These are phyloP conservation scores for Sarcophaga bullata DNA, from an alignment of 1,140 invertebrate species.

Conservation along the genomic window DNA sequence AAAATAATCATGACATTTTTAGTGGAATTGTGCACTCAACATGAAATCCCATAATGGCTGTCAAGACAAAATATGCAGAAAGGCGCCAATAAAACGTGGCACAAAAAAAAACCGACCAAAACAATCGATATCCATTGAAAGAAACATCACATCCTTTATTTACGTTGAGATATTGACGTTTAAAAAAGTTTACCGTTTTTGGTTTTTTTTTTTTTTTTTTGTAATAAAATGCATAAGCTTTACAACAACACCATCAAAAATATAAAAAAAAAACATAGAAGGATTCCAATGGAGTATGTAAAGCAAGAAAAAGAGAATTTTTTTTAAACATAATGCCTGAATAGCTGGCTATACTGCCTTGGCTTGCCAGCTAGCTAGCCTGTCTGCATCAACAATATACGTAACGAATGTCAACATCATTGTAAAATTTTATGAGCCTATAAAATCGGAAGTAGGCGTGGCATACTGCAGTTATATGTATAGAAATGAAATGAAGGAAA, in stretches of 20 bases:
- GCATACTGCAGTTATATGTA: constrained; percentile 20
- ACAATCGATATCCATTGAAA: background rate
- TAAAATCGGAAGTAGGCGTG: constrained; percentile 35
- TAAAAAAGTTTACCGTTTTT: background rate
- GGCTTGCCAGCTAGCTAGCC: no score
- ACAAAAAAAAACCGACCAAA: background rate
- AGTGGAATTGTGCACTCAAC: no score
- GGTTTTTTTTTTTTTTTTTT: background rate
- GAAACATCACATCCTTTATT: constrained; percentile 14
- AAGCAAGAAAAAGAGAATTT: no score
- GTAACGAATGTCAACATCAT: constrained; percentile 33
- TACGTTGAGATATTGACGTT: constrained; percentile 3
- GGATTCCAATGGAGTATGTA: no score
- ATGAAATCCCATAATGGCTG: background rate
- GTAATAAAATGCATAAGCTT: background rate
- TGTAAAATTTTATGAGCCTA: constrained; percentile 38
- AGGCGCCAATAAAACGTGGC: background rate
- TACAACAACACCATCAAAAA: background rate
- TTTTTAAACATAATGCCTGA: no score
- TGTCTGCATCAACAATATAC: constrained; percentile 5
- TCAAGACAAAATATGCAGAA: background rate
- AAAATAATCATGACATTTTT: no score
- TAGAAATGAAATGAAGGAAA: background rate
- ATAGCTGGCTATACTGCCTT: no score
- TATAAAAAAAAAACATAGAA: background rate